Conservation (phyloP, 2,797 vertebrate species). For the Squalus acanthias region DNA sequence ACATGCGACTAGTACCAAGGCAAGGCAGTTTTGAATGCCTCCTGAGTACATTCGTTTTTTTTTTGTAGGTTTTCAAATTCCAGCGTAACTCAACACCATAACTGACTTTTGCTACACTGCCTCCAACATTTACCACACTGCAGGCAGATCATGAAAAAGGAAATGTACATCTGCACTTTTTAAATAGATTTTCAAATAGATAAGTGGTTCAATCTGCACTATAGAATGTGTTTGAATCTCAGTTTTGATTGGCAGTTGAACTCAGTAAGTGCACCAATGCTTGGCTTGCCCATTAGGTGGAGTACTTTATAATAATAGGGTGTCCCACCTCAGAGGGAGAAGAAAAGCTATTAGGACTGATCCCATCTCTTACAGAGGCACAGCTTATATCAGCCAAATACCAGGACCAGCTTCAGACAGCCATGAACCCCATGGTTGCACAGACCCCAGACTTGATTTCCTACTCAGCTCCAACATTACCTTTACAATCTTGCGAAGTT, state of each 20-base stretch:
- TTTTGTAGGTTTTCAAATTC: conserved; percentile 15
- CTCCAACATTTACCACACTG: background rate
- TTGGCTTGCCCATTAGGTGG: background rate
- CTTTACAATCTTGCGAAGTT: background rate
- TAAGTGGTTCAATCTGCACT: background rate
- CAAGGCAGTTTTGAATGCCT: background rate
- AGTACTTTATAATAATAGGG: background rate
- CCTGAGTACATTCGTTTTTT: background rate
- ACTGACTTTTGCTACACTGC: background rate
- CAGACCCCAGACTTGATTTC: background rate
- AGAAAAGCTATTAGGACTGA: background rate
- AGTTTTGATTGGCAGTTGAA: background rate
- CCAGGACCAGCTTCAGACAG: background rate
- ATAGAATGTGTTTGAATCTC: background rate
- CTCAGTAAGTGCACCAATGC: background rate
- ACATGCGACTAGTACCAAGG: background rate
- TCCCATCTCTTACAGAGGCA: background rate
- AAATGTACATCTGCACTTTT: conserved; percentile 7
- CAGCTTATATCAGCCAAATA: background rate
- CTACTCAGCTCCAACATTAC: background rate
- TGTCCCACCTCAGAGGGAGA: background rate
- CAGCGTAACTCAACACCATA: background rate
- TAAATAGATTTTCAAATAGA: conserved; percentile 19
- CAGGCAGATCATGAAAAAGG: background rate
- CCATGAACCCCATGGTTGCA: background rate